Percentiles rank a stretch among this genome's conserved stretches.
phyloP scores from a whole-genome alignment of 2,797 vertebrate genomes.

The Pterois miles region DNA sequence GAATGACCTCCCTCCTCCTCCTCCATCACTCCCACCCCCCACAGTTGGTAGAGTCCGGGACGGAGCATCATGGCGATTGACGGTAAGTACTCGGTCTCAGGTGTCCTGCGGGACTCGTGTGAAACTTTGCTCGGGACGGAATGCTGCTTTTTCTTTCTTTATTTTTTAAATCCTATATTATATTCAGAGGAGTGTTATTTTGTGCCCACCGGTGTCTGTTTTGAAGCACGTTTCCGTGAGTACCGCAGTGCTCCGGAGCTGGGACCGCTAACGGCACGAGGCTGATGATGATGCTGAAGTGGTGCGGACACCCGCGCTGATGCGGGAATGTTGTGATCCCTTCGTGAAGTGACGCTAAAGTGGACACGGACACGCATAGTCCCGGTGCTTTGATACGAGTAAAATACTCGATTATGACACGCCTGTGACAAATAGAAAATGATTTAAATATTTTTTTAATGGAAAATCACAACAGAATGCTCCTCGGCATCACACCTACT shows the following conservation, averaged over 20 bases:
- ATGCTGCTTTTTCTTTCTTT: too few relatives aligned
- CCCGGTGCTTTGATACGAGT: neutral
- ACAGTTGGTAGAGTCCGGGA: slow-evolving; percentile 86
- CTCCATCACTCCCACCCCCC: slow-evolving; percentile 36
- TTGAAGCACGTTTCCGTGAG: neutral
- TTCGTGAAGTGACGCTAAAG: slow-evolving; percentile 46
- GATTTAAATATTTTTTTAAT: neutral
- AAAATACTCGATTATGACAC: neutral
- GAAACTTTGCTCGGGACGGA: slow-evolving; percentile 64
- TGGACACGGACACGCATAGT: neutral
- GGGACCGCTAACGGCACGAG: slow-evolving; percentile 49
- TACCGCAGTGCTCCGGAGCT: slow-evolving; percentile 62
- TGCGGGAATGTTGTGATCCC: slow-evolving; percentile 62
- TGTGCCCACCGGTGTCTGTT: neutral
- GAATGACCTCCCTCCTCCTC: slow-evolving; percentile 70
- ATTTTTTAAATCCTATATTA: too few relatives aligned
- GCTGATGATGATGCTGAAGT: slow-evolving; percentile 59
- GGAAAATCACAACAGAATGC: neutral
- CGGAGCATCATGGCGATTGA: slow-evolving; percentile 95
- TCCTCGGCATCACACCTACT: slow-evolving; percentile 26
- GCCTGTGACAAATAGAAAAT: neutral
- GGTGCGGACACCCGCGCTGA: too few relatives aligned
- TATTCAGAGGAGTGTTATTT: too few relatives aligned
- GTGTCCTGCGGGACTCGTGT: slow-evolving; percentile 72
- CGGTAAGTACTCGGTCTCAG: slow-evolving; percentile 87